Evolutionary conservation across 2,888 invertebrate species (phyloP).

Genomic region (Drosophila putrida): DNA sequence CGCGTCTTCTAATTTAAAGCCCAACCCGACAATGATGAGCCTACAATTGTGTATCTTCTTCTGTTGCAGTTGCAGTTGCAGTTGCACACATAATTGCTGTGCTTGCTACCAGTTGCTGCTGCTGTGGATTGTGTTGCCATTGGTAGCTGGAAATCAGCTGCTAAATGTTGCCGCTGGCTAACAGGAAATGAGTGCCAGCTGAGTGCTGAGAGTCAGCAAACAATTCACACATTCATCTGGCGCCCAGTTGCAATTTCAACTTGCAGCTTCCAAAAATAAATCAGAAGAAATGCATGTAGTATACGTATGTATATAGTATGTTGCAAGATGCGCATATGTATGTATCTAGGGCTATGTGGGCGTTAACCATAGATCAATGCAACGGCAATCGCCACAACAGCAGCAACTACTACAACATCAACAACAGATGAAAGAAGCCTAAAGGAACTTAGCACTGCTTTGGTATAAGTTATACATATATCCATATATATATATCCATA

Average conservation of each 20-base stretch:
- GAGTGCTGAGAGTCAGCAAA: slow-evolving; percentile 18
- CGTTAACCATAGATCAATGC: slow-evolving; percentile 42
- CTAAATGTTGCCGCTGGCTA: slow-evolving; percentile 54
- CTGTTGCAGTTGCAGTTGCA: slow-evolving; percentile 23
- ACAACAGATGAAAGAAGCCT: neutral
- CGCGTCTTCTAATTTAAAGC: slow-evolving; percentile 53
- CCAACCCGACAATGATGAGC: slow-evolving; percentile 36
- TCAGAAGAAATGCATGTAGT: neutral
- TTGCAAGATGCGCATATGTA: slow-evolving; percentile 1
- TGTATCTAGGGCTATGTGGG: slow-evolving; percentile 39
- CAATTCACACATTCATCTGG: slow-evolving; percentile 34
- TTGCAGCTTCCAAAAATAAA: neutral
- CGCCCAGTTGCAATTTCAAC: slow-evolving; percentile 7
- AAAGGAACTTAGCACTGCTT: neutral
- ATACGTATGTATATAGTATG: neutral
- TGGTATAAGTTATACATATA: too few species aligned
- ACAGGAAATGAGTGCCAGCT: slow-evolving; percentile 47
- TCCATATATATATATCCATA: too few species aligned
- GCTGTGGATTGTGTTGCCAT: neutral
- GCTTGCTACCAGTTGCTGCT: neutral
- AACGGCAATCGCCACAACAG: slow-evolving; percentile 1
- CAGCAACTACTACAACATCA: neutral
- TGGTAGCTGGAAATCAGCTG: slow-evolving; percentile 50
- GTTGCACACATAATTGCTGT: slow-evolving; percentile 33
- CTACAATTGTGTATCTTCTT: slow-evolving; percentile 9